Evolutionary conservation across 2,888 invertebrate genomes (phyloP), one percentile per base, ranked within the genome.

Genomic region (Sminthurides aquaticus): DNA sequence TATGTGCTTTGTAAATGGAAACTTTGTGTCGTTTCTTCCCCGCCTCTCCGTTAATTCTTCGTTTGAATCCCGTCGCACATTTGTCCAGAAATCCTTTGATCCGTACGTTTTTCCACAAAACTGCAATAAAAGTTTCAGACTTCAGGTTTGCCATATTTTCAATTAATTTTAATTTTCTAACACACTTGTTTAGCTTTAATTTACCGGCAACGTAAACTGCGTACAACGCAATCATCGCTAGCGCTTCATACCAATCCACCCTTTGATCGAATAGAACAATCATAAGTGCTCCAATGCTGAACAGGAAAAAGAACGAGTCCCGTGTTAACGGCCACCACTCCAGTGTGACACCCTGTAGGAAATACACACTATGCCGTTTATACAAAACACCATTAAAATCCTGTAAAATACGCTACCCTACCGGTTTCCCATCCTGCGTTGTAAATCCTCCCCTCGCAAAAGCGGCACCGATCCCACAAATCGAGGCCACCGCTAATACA

Each of bases 281-380:
- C 0, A 91, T 84, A 27, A 94, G 78, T 1, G 86, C 81, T 8
- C 83, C 78, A 0, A 93, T 86, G 56, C 90, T 87, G 26, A 88
- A 76, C 68, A 86, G 82, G 77, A 93, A 94, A 64, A 91, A 86
- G 5, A 85, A 75, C 55, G 88, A 87, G 75, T 94, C 94, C 67
- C 94, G 81, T 0, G 89, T 86, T 24, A 94, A 84, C 0, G 93
- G 90, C 80, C 87, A 87, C 83, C 87, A 86, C 76, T 91, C 88
- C 58, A 93, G 81, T 73, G 84, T 81, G 29, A 91, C 86, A 0
- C 87, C 86, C 90, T 90, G 77, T n/a, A n/a, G n/a, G n/a, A n/a
- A n/a, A n/a, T n/a, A n/a, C 67, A 65, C 54, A 60, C 71, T n/a
- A n/a, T n/a, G n/a, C n/a, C n/a, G n/a, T n/a, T n/a, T n/a, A n/a